phyloP scores from a whole-genome alignment of 2,888 invertebrate species.

The Cryptocheilus praepositus region DNA sequence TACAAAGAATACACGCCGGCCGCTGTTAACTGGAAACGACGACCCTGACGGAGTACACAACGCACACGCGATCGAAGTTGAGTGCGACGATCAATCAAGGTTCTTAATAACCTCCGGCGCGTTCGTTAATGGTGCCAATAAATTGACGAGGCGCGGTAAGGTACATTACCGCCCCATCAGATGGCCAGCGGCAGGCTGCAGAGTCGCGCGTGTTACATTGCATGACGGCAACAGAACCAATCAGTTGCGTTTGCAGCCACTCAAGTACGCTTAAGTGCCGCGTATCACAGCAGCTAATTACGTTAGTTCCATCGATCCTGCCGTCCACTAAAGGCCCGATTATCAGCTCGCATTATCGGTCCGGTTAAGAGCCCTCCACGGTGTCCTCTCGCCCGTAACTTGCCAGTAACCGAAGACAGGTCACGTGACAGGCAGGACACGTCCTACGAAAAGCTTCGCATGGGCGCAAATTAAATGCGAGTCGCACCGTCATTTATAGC shows the following conservation, averaged over 20 bases:
- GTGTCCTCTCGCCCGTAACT: constrained; percentile 15
- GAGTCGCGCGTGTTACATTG: constrained; percentile 33
- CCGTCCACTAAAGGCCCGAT: constrained; percentile 56
- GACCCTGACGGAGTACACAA: too few species aligned
- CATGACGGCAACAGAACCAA: constrained; percentile 54
- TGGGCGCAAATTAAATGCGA: not conserved
- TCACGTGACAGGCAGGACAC: not conserved
- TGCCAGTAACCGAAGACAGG: not conserved
- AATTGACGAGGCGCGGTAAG: constrained; percentile 28
- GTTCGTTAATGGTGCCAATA: constrained; percentile 34
- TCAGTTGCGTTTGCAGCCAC: constrained; percentile 59
- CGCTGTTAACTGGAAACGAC: too few species aligned
- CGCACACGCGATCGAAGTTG: too few species aligned
- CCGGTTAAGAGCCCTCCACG: constrained; percentile 50
- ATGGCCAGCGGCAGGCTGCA: constrained; percentile 6
- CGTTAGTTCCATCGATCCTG: constrained; percentile 58
- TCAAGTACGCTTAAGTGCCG: constrained; percentile 58
- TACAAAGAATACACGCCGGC: too few species aligned
- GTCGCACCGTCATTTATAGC: too few species aligned
- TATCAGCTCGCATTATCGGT: constrained; percentile 56
- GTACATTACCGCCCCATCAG: constrained; percentile 36
- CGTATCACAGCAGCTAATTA: constrained; percentile 56
- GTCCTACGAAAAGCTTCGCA: not conserved
- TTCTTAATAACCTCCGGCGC: constrained; percentile 28
- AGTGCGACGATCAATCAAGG: constrained; percentile 16